Base-by-base conservation (phyloP, 2,113 vertebrate species). In the Crotalus tigris region DNA sequence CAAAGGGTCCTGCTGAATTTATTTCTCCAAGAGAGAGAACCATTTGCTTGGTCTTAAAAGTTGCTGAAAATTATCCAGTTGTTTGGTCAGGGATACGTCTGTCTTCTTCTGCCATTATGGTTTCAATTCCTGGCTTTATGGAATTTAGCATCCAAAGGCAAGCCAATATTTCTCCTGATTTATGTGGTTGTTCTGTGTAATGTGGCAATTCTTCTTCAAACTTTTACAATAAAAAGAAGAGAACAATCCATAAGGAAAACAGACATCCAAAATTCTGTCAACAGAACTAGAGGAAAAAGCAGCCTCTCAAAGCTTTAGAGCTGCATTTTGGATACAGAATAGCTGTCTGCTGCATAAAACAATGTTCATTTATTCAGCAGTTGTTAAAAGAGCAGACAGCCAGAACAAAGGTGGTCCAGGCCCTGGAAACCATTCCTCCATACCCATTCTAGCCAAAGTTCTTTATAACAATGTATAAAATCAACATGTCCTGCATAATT, bases 201-300 rank as follows among this genome's bases (percentile, higher is more conserved):
- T 89, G 53, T 54, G 33, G 15, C 51, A 81, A 33, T 85, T 92
- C 19, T 92, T 90, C 54, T 85, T n/a, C 26, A 92, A 29, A 85
- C 29, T 19, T 85, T 85, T 58, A 85, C 64, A 92, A 85, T 90
- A 55, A 51, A 85, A 92, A 64, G 81, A 75, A n/a, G 39, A 59
- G 44, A 85, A 49, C 5, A 33, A 85, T 92, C 69, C 85, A 23
- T 89, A 92, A 92, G 69, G 57, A 64, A 64, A 86, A 54, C 58
- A 88, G 85, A 64, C 91, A 92, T 33, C 69, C 64, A 85, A 90
- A 59, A 51, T 23, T 46, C 69, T 90, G 92, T 75, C 88, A 90
- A 39, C 26, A 33, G 55, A 85, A 57, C 44, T 85, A 19, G 51
- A 17, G 39, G 15, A 9, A 64, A 24, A 58, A 49, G 92, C 49